phyloP scores from a whole-genome alignment of 1,140 invertebrate genomes.

The Triops longicaudatus region DNA sequence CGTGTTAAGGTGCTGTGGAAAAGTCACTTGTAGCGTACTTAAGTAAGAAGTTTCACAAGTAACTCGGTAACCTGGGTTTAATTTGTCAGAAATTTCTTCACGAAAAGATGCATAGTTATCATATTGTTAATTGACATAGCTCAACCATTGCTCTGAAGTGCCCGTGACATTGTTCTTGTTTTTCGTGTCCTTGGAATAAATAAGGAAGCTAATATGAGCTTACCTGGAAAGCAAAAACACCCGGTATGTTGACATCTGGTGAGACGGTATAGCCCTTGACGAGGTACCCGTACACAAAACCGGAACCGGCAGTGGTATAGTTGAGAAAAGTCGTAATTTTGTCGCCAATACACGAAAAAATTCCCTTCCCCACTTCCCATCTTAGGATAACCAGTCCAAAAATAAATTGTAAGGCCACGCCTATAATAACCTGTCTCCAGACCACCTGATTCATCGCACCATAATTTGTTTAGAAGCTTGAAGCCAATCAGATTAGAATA shows the following conservation, averaged over 20 bases:
- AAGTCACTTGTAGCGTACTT: too few species aligned
- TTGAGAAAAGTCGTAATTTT: conserved; percentile 45
- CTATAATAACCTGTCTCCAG: conserved; percentile 42
- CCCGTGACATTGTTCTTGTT: too few species aligned
- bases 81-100: too few species aligned
- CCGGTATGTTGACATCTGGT: conserved; percentile 20
- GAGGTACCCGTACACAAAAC: conserved; percentile 48
- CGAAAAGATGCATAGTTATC: too few species aligned
- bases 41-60: too few species aligned
- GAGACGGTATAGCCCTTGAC: conserved; percentile 30
- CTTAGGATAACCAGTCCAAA: conserved; percentile 47
- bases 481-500: neutral
- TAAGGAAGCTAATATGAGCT: conserved; percentile 34
- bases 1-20: too few species aligned
- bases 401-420: conserved; percentile 47
- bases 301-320: conserved; percentile 45
- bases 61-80: too few species aligned
- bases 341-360: conserved; percentile 45
- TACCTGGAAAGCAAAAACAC: conserved; percentile 73
- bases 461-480: neutral
- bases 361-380: conserved; percentile 41
- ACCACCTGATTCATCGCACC: neutral
- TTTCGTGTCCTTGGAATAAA: too few species aligned
- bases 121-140: too few species aligned
- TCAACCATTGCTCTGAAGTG: too few species aligned